Evolutionary conservation across 2,113 vertebrate species (phyloP).

Genomic region (Agapornis roseicollis): DNA sequence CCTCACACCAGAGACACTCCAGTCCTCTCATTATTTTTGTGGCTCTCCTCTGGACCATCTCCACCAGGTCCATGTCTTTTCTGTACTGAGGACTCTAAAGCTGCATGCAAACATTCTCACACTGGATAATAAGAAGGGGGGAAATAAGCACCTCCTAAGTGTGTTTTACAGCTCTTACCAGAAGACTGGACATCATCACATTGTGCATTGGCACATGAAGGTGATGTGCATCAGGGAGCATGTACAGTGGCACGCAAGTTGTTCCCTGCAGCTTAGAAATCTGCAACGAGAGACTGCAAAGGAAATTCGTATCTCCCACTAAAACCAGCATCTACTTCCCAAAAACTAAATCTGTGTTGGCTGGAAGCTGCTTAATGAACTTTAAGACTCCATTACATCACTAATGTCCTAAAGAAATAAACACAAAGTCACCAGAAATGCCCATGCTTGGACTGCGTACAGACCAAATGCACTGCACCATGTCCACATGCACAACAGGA

Average conservation of each 20-base stretch:
- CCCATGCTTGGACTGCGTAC: not conserved
- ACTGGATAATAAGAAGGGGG: not conserved
- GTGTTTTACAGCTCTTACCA: not conserved
- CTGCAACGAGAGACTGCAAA: not conserved
- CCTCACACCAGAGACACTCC: not conserved
- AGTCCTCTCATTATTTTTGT: not conserved
- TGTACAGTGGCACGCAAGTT: accelerated
- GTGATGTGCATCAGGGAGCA: not conserved
- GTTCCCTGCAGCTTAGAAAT: not conserved
- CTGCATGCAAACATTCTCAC: not conserved
- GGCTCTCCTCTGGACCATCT: not conserved
- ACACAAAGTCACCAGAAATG: not conserved
- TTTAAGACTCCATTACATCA: not conserved
- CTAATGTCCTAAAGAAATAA: not conserved
- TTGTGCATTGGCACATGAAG: accelerated
- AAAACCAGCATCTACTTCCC: not conserved
- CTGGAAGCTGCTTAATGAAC: not conserved
- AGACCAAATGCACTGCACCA: accelerated
- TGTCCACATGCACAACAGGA: not conserved
- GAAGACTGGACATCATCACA: not conserved
- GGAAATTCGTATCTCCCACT: not conserved
- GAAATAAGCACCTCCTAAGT: not conserved
- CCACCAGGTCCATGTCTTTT: not conserved
- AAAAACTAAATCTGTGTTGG: not conserved
- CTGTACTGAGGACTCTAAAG: not conserved